Conservation (phyloP, 2,797 vertebrate species). For the Nyctalus aviator region DNA sequence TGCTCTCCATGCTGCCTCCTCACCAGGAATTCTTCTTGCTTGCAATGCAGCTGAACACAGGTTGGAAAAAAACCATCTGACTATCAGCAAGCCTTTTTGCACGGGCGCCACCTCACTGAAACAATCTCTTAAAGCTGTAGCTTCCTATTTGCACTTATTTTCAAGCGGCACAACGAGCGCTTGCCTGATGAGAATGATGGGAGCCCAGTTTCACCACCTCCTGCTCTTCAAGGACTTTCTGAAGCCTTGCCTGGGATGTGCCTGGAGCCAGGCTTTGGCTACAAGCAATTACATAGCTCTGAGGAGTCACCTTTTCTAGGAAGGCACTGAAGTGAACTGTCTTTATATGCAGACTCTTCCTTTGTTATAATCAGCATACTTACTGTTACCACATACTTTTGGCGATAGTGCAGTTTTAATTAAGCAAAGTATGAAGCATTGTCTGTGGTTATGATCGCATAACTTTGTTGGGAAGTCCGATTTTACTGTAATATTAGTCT, state of each 20-base stretch:
- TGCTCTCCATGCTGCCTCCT: neutral
- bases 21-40: neutral
- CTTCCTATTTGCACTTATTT: slow-evolving; percentile 10
- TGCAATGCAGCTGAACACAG: neutral
- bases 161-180: neutral
- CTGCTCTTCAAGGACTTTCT: neutral
- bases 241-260: neutral
- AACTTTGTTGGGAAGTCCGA: neutral
- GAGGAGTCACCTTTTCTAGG: neutral
- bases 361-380: slow-evolving; percentile 31
- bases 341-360: neutral
- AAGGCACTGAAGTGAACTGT: neutral
- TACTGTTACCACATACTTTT: neutral
- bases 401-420: neutral
- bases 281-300: neutral
- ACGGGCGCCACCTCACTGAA: neutral
- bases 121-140: slow-evolving; percentile 26
- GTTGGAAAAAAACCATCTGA: slow-evolving; percentile 39
- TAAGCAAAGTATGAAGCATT: slow-evolving; percentile 8
- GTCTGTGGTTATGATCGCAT: neutral
- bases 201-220: neutral
- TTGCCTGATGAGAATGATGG: neutral
- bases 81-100: neutral
- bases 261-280: neutral
- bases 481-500: neutral